These are phyloP conservation scores for Percopsis omiscomaycus DNA, from an alignment of 2,797 vertebrate species.

Conservation along the genomic window DNA sequence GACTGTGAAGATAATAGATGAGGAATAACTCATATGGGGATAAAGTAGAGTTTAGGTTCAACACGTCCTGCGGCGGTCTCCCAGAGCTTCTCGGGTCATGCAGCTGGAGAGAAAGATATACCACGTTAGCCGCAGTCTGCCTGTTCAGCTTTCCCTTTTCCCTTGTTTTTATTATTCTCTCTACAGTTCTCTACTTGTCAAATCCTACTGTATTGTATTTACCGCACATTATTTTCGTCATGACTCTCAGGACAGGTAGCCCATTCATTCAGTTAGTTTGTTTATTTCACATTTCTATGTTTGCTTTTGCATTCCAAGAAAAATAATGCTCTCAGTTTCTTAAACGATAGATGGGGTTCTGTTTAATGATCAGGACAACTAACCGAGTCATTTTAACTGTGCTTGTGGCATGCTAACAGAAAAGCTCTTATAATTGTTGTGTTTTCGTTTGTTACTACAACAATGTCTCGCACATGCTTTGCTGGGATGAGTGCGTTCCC, in stretches of 20 bases:
- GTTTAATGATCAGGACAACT: no score
- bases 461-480: constrained; percentile 45
- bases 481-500: constrained; percentile 34
- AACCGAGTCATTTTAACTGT: constrained; percentile 24
- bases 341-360: neutral
- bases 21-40: constrained; percentile 63
- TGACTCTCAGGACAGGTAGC: neutral
- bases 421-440: constrained; percentile 12
- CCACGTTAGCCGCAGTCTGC: constrained; percentile 7
- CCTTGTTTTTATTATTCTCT: constrained; percentile 14
- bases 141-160: constrained; percentile 27
- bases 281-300: no score
- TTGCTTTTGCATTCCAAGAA: neutral
- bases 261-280: neutral
- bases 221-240: neutral
- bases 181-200: constrained; percentile 17
- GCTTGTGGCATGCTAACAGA: neutral
- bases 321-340: neutral
- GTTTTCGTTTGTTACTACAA: constrained; percentile 31
- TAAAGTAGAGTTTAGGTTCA: constrained; percentile 56
- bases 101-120: constrained; percentile 50
- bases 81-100: constrained; percentile 37
- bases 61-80: constrained; percentile 53
- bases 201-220: constrained; percentile 7
- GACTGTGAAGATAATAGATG: constrained; percentile 36